Conservation (phyloP, 1,140 invertebrate species). For the Eubasilissa regina region DNA sequence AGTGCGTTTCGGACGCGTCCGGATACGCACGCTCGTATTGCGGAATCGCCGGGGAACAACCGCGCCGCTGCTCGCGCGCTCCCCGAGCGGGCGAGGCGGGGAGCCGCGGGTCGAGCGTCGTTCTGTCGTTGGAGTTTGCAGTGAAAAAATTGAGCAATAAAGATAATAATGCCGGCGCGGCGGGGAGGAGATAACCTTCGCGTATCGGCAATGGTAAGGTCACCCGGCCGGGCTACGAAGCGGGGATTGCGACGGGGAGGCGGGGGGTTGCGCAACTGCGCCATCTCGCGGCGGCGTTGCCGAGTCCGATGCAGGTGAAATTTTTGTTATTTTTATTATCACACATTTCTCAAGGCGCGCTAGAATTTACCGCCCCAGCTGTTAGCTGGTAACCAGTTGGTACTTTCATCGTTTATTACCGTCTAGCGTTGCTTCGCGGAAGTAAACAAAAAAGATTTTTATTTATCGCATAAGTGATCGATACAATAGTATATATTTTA, state of each 20-base stretch:
- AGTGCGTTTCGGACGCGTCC: too few relatives aligned
- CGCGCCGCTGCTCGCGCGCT: too few relatives aligned
- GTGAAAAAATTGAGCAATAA: slow-evolving; percentile 66
- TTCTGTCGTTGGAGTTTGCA: slow-evolving; percentile 68
- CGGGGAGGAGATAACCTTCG: slow-evolving; percentile 56
- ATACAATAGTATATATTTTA: too few relatives aligned
- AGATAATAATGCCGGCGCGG: slow-evolving; percentile 11
- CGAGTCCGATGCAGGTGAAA: background rate
- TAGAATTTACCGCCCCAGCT: too few relatives aligned
- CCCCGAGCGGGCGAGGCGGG: background rate
- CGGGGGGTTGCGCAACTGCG: slow-evolving; percentile 20
- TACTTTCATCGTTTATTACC: background rate
- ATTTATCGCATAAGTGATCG: too few relatives aligned
- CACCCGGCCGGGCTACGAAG: slow-evolving; percentile 37
- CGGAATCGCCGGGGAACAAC: too few relatives aligned
- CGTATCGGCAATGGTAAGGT: slow-evolving; percentile 64
- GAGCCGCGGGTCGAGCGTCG: slow-evolving; percentile 61
- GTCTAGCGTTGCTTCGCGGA: background rate
- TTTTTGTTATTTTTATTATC: background rate
- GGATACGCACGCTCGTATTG: too few relatives aligned
- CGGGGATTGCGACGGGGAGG: background rate
- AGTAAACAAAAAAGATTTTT: too few relatives aligned
- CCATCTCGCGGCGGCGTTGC: background rate
- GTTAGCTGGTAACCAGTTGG: too few relatives aligned
- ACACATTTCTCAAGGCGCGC: background rate